Base-by-base conservation (phyloP, 1,140 invertebrate genomes). In the Samia ricini region DNA sequence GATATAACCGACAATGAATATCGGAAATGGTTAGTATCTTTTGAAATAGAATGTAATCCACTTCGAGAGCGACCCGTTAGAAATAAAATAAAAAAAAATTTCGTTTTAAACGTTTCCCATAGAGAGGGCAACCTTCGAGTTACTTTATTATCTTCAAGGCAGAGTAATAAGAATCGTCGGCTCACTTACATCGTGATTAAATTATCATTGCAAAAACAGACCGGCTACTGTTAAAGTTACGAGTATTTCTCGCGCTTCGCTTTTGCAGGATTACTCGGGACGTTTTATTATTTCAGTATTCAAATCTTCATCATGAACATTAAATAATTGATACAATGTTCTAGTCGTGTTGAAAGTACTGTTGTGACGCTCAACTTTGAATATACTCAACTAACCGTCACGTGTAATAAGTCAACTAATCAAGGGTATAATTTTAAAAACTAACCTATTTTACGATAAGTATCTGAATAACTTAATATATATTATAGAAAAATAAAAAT, bases 191-290 rank as follows among this genome's bases (percentile, higher is more conserved):
- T 65, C 64, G 69, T 75, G 76, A 85, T 88, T 85, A 83, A 85
- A 82, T 85, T 84, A 83, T 85, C 73, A 84, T 84, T 85, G 77
- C 81, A 81, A 85, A 85, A 70, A 78, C 68, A 63, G 64, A 69
- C 63, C 72, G 62, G 60, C 54, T 60, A 61, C 66, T 71, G 65
- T 71, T 42, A 42, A 42, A 42, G 33, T 42, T 42, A 42, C 4
- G 33, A 42, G 33, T 74, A 74, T 71, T 73, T 72, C 70, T 65
- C 62, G 52, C 60, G 70, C 62, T 59, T 72, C 60, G 61, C 69
- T 70, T 67, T 51, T 54, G 63, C 56, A 29, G 67, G 67, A 75
- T 76, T 74, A 71, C 64, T 62, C 59, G 50, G 29, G 61, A 50
- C 63, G 54, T 68, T 68, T 68, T 68, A 72, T 72, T 68, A 66